Evolutionary conservation across 1,140 invertebrate species (phyloP).

Genomic region (Tetramorium simillimum): DNA sequence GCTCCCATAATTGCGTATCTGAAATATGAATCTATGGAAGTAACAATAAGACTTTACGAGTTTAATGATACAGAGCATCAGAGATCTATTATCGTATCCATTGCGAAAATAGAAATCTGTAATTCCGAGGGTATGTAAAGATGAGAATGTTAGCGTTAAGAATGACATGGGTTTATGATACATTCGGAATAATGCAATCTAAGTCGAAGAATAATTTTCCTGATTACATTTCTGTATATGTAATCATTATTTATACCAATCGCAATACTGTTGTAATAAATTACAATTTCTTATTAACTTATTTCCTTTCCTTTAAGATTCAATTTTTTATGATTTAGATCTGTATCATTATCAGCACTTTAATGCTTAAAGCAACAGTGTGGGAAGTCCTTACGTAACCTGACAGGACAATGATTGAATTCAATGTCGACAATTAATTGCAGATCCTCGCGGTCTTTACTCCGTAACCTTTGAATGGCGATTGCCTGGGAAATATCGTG

Average conservation of each 20-base stretch:
- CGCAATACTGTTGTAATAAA: background rate
- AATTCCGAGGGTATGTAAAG: background rate
- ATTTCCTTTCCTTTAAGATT: background rate
- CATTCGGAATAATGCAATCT: background rate
- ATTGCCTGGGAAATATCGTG: conserved; percentile 62
- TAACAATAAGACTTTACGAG: conserved; percentile 9
- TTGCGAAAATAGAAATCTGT: conserved; percentile 23
- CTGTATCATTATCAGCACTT: background rate
- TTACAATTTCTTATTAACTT: background rate
- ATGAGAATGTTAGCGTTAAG: background rate
- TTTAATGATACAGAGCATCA: conserved; percentile 25
- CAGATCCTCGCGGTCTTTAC: conserved; percentile 43
- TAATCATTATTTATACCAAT: background rate
- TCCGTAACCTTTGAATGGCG: conserved; percentile 67
- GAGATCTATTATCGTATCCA: conserved; percentile 26
- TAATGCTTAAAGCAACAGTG: background rate
- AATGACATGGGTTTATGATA: background rate
- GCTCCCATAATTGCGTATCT: conserved; percentile 13
- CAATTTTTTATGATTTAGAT: background rate
- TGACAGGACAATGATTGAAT: conserved; percentile 25
- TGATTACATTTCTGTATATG: background rate
- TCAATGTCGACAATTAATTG: conserved; percentile 63
- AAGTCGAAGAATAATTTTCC: conserved; percentile 4
- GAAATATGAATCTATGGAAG: background rate
- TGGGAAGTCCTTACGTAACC: conserved; percentile 3